Base-by-base conservation (phyloP, 2,888 invertebrate genomes). In the Apomyelois bistriatella region DNA sequence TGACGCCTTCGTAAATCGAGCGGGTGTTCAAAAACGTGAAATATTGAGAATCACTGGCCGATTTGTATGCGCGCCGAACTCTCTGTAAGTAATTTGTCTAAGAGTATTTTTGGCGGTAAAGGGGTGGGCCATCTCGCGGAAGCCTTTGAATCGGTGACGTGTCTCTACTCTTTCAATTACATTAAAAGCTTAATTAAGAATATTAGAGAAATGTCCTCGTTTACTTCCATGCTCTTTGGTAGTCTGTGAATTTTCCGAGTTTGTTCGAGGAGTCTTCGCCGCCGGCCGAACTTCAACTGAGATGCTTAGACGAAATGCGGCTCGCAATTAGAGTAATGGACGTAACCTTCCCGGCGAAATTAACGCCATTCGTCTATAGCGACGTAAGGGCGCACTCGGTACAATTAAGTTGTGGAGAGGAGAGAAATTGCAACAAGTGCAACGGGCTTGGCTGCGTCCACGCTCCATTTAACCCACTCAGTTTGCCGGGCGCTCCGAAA, bases 271-370 rank as follows among this genome's bases (percentile, higher is more conserved):
- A 80, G 79, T 79, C 79, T 78, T 73, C 73, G 72, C 70, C 71
- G 72, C 74, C 75, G 70, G 73, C 71, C 73, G 74, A 85, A 86
- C 78, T 89, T 86, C 76, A n/a, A n/a, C n/a, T 73, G 75, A 78
- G 84, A 84, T 82, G 82, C 80, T 85, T 81, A 82, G 83, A 83
- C 82, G 86, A 85, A 88, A 85, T 83, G 82, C 82, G 83, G 82
- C 78, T 83, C 72, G 87, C 87, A 90, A 90, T 90, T 89, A 90
- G 78, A 79, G 81, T 88, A 90, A 90, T 90, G 87, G 86, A 86
- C 77, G 81, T 78, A 83, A 84, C 85, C 83, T 82, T 76, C 73
- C 73, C 62, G 69, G 74, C 66, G 70, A 80, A 85, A 87, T 87
- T 87, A 83, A 82, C 79, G 83, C 78, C 66, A 79, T 85, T 79